Base-by-base conservation (phyloP, 2,888 invertebrate genomes). In the Ornithoptera priamus region DNA sequence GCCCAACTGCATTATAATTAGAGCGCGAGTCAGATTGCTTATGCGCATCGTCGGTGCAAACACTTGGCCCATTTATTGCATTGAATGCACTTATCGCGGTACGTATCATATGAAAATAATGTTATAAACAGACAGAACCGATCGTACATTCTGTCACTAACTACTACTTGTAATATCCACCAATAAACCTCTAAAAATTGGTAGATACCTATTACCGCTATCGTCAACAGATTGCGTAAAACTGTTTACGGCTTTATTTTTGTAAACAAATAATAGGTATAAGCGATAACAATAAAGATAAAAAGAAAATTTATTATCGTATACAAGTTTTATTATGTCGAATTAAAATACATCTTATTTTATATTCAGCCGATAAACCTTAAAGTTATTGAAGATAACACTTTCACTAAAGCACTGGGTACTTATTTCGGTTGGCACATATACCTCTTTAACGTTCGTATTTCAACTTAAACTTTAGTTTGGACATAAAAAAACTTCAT, bases 1-100 rank as follows among this genome's bases (percentile, higher is more conserved):
- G 80, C 77, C 74, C 76, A 77, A 79, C 72, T 73, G 75, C 74
- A 78, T 83, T 87, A 87, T 87, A 85, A 86, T 86, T 87, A 86
- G 84, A 85, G 71, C 77, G 76, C 81, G 83, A 79, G 76, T 86
- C 86, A 81, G 81, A 84, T 85, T 82, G 84, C 84, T 80, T 82
- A 80, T 83, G 56, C 82, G 84, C 82, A 81, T 84, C 84, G 78
- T 73, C 76, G 77, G 80, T 82, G 84, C 85, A 81, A 81, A 84
- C 84, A 81, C 85, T 85, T 86, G 86, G 78, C 85, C 86, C 81
- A 87, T 86, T 86, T 87, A 81, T 78, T 78, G 74, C 75, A 73
- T 75, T 74, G 73, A 76, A 64, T 65, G 67, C 69, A 61, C 53
- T 70, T 67, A 67, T 70, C 67, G 30, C 57, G 24, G 46, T 63